Base-by-base conservation (phyloP, 30 jellyfish, hydroid and myxozoan genomes). In the Turritopsis rubra region DNA sequence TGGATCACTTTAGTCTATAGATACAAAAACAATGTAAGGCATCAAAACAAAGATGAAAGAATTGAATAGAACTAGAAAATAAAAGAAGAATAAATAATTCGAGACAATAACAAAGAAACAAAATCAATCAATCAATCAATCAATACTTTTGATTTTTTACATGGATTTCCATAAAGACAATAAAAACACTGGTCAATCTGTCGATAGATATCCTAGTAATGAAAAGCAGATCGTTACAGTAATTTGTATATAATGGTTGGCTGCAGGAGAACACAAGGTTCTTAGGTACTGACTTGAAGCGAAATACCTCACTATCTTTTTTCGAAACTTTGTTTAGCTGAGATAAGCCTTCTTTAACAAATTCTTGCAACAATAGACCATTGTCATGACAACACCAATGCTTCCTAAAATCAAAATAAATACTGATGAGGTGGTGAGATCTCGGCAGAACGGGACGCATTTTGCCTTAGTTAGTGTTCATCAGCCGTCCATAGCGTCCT, bases 101-200 rank as follows among this genome's bases (percentile, higher is more conserved):
- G n/a, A 24, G 53, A 0, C 54, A 52, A 52, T 9, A 9, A 80
- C 4, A 26, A 17, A 76, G 20, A 30, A 41, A 30, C 52, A 16
- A 79, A 52, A 31, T 22, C 18, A 22, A 24, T 21, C 52, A 60
- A 28, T 0, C 4, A 18, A 54, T n/a, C 9, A 18, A 21, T 28
- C 22, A 29, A 20, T 68, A 92, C 98, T 85, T 92, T 92, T 24
- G 96, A 72, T 83, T 92, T 92, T 54, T 88, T 92, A 23, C 96
- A 92, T 72, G 98, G 98, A 53, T 92, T 92, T 18, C 96, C 98
- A 72, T 79, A 92, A 18, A 92, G 86, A 53, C 98, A 92, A 66
- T 75, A 87, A 60, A 92, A 87, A 77, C 98, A 87, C 75, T 92
- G 98, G 23, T 92, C 98, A 23, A 92, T 65, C 73, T 92, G 95